Conservation (phyloP, 2,113 vertebrate species). For the Lontra canadensis region DNA sequence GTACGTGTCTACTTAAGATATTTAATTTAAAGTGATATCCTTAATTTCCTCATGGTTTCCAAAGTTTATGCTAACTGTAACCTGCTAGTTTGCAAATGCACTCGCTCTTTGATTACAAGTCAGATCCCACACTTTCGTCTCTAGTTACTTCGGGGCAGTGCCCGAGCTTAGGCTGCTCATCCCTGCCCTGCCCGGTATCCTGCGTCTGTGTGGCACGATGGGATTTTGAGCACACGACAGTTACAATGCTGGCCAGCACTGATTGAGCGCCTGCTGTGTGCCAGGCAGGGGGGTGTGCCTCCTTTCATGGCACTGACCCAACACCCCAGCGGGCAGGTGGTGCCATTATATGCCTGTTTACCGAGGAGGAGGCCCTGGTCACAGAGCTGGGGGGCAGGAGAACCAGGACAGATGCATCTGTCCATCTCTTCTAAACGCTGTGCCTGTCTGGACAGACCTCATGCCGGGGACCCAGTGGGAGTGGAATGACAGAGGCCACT, state of each 20-base stretch:
- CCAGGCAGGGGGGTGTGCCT: fast-evolving
- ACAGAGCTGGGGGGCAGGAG: not conserved
- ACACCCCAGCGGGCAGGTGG: fast-evolving
- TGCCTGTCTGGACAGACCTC: not conserved
- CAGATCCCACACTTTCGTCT: not conserved
- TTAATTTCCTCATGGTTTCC: conserved; percentile 62
- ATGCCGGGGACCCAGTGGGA: fast-evolving
- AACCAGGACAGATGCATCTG: not conserved
- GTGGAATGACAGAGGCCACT: fast-evolving
- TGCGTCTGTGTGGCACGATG: fast-evolving
- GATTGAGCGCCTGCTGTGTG: fast-evolving
- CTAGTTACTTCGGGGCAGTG: not conserved
- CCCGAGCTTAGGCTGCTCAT: not conserved
- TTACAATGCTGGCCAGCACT: fast-evolving
- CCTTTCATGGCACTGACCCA: fast-evolving
- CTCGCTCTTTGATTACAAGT: not conserved
- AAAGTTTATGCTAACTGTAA: not conserved
- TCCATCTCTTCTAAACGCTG: not conserved
- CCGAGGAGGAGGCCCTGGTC: not conserved
- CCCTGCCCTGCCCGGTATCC: not conserved
- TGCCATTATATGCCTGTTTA: fast-evolving
- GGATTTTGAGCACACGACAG: fast-evolving
- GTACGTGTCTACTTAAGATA: conserved; percentile 41
- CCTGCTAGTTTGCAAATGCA: not conserved
- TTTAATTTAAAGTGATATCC: conserved; percentile 66